Conservation (phyloP, 2,888 invertebrate species). For the Xanthia icteritia region DNA sequence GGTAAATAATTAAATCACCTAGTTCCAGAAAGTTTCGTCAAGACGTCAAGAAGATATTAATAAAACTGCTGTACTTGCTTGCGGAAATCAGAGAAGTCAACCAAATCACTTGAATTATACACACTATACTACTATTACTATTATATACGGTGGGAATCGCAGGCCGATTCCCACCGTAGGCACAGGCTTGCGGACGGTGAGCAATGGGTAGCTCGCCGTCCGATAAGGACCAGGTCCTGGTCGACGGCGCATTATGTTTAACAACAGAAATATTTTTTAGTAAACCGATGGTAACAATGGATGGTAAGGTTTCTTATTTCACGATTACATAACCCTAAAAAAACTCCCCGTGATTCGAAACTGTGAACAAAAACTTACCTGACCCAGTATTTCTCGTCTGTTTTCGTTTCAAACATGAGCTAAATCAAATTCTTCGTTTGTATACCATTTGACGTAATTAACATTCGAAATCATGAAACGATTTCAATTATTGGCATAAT, state of each 20-base stretch:
- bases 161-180: too few relatives aligned
- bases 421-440: slow-evolving; percentile 52
- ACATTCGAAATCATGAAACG: slow-evolving; percentile 58
- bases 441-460: slow-evolving; percentile 55
- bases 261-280: too few relatives aligned
- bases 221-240: too few relatives aligned
- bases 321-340: slow-evolving; percentile 31
- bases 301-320: not conserved
- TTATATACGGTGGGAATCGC: too few relatives aligned
- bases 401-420: slow-evolving; percentile 36
- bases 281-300: too few relatives aligned
- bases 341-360: slow-evolving; percentile 41
- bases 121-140: too few relatives aligned
- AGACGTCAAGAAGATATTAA: too few relatives aligned
- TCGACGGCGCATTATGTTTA: too few relatives aligned
- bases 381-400: slow-evolving; percentile 64
- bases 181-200: too few relatives aligned
- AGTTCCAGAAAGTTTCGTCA: not conserved
- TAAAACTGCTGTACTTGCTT: not conserved
- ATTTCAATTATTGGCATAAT: slow-evolving; percentile 63
- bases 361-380: slow-evolving; percentile 73
- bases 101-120: not conserved
- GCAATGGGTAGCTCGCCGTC: too few relatives aligned
- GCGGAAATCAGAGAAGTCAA: not conserved
- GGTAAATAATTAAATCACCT: not conserved